Evolutionary conservation across 2,113 vertebrate species (phyloP), one percentile per base, ranked within the genome.

Genomic region (Cyphomyrus discorhynchus): DNA sequence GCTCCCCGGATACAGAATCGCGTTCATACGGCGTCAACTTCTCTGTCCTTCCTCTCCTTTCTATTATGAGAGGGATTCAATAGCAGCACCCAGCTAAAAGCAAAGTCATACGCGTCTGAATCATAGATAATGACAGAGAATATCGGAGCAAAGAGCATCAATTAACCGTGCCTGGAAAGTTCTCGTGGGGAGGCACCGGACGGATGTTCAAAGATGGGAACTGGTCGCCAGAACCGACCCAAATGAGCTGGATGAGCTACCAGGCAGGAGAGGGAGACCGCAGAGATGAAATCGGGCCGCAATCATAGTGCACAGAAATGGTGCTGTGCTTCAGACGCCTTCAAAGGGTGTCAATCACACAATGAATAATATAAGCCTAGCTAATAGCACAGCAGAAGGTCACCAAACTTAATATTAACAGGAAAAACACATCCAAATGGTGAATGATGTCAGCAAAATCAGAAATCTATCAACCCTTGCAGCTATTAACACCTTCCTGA

Each of bases 191-290:
- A 35, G n/a, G 50, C 17, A 9, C 42, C n/a, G 45, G 13, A 84
- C 17, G 82, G 82, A n/a, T 80, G 74, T 80, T 80, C 74, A 85
- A 85, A 85, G 82, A 49, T 15, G 19, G 82, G 24, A 80, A 80
- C 13, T 17, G 39, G 35, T 42, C 74, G 13, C 35, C 35, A 3
- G 74, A 80, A 80, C 74, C 5, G 5, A 42, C 74, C 74, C 74
- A 80, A 17, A 15, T 4, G 6, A 19, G 35, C 74, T 19, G 74
- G 31, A 19, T 80, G 35, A 31, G 62, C n/a, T 31, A 27, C n/a
- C 3, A 3, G 62, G 10, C 10, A 13, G 27, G 27, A 66, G 62
- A 84, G 21, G 10, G 6, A 84, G 39, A 83, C 39, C 2, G 2
- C 45, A 74, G 70, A 39, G 19, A 46, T 84, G 82, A 24, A 84